Conservation (phyloP, 2,888 invertebrate species). For the Euzophera pinguis region DNA sequence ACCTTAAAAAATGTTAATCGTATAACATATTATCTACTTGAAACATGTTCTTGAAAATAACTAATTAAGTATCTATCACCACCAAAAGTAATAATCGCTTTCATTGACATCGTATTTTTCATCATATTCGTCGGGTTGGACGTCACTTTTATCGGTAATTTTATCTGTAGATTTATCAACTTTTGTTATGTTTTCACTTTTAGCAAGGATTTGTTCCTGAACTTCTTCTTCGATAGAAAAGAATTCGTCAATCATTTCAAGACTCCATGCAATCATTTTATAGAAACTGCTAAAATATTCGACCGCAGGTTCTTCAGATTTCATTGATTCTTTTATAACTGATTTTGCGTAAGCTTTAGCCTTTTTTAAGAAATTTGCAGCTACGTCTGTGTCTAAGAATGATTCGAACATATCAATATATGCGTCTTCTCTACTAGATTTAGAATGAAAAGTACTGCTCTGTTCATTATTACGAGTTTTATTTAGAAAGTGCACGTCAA, state of each 20-base stretch:
- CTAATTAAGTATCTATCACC: conserved; percentile 23
- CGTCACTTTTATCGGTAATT: not conserved
- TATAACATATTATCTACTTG: no score
- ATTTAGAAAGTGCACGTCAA: not conserved
- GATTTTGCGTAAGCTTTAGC: conserved; percentile 44
- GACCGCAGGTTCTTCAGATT: conserved; percentile 44
- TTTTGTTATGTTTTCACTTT: conserved; percentile 7
- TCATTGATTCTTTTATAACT: conserved; percentile 38
- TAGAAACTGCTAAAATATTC: conserved; percentile 53
- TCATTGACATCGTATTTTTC: not conserved
- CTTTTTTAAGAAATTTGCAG: conserved; percentile 33
- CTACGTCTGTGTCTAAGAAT: conserved; percentile 39
- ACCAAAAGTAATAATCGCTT: conserved; percentile 11
- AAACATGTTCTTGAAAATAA: not conserved
- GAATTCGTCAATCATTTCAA: conserved; percentile 58
- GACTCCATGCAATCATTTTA: conserved; percentile 47
- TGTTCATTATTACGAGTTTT: not conserved
- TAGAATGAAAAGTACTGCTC: conserved; percentile 12
- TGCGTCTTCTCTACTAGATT: conserved; percentile 24
- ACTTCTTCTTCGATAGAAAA: conserved; percentile 42
- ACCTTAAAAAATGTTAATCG: not conserved
- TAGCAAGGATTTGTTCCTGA: not conserved
- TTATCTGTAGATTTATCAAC: not conserved
- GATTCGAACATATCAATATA: conserved; percentile 38
- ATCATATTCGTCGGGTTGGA: not conserved